Percentiles rank a stretch among this genome's conserved stretches.
phyloP scores from a whole-genome alignment of 2,113 vertebrate genomes.

The Struthio camelus region DNA sequence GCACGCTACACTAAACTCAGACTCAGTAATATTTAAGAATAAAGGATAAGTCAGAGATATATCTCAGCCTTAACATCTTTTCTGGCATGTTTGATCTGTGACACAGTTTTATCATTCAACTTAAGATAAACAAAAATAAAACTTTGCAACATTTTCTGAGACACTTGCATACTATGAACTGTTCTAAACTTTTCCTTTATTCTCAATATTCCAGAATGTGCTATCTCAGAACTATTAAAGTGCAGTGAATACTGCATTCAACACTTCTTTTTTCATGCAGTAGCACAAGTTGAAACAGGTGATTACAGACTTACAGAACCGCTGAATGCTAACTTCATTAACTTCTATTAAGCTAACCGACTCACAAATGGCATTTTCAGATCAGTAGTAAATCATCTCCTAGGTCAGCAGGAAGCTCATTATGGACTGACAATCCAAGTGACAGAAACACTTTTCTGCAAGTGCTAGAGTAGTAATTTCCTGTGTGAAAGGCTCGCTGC shows the following conservation, averaged over 20 bases:
- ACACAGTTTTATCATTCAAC: background rate
- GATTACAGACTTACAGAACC: conserved; percentile 1
- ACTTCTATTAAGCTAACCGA: conserved; percentile 20
- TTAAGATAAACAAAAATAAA: conserved; percentile 21
- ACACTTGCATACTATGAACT: background rate
- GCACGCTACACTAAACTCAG: background rate
- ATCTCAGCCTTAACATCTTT: background rate
- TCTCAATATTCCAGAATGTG: background rate
- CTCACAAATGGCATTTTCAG: conserved; percentile 55
- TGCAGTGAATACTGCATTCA: background rate
- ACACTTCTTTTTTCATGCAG: background rate
- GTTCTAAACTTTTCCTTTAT: background rate
- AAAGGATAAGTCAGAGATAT: background rate
- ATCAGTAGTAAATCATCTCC: conserved; percentile 54
- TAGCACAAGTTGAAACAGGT: background rate
- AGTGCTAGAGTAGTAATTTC: conserved; percentile 72
- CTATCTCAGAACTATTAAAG: background rate
- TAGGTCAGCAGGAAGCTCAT: conserved; percentile 77
- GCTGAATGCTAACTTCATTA: conserved; percentile 38
- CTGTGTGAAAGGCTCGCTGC: conserved; percentile 79
- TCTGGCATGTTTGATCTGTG: background rate
- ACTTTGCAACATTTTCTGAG: background rate
- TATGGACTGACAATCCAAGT: conserved; percentile 61
- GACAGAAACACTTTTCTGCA: conserved; percentile 72
- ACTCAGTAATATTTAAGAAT: background rate